These are phyloP conservation scores for Oplegnathus fasciatus DNA, from an alignment of 2,113 vertebrate species.

Conservation along the genomic window DNA sequence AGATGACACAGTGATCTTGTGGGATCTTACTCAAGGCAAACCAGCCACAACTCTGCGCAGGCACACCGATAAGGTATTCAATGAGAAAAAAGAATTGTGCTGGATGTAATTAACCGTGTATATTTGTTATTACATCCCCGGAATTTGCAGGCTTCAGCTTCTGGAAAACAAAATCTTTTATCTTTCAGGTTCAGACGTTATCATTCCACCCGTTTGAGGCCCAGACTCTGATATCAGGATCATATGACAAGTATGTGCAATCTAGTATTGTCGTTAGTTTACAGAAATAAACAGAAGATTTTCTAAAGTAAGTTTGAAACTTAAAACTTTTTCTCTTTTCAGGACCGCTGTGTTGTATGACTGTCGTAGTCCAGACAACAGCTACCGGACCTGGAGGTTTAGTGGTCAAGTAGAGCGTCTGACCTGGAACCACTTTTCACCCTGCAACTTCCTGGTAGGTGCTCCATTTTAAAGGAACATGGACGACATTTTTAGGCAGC, in stretches of 20 bases:
- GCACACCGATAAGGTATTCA: conserved; percentile 93
- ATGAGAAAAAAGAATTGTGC: neutral
- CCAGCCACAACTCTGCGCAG: conserved; percentile 88
- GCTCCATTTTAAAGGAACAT: neutral
- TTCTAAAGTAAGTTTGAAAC: neutral
- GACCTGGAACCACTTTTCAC: conserved; percentile 95
- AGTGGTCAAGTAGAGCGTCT: conserved; percentile 96
- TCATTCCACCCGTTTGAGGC: conserved; percentile 96
- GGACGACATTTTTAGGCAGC: too few relatives aligned
- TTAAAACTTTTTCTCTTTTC: neutral
- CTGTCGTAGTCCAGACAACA: conserved; percentile 92
- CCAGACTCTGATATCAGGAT: conserved; percentile 97
- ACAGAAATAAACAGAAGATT: neutral
- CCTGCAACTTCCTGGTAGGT: conserved; percentile 93
- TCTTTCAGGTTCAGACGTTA: conserved; percentile 92
- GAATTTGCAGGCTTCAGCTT: neutral
- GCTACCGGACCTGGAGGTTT: conserved; percentile 91
- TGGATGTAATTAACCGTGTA: neutral
- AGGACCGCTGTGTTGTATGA: conserved; percentile 94
- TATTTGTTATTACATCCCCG: neutral
- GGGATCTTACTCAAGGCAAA: conserved; percentile 92
- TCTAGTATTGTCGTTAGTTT: neutral
- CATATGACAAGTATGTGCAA: conserved; percentile 92
- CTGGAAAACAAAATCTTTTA: conserved; percentile 3
- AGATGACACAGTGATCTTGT: conserved; percentile 90